Percentiles rank a stretch among this genome's conserved stretches.
Evolutionary conservation across 1,140 invertebrate genomes (phyloP).

Genomic region (Sminthurides bifidus): DNA sequence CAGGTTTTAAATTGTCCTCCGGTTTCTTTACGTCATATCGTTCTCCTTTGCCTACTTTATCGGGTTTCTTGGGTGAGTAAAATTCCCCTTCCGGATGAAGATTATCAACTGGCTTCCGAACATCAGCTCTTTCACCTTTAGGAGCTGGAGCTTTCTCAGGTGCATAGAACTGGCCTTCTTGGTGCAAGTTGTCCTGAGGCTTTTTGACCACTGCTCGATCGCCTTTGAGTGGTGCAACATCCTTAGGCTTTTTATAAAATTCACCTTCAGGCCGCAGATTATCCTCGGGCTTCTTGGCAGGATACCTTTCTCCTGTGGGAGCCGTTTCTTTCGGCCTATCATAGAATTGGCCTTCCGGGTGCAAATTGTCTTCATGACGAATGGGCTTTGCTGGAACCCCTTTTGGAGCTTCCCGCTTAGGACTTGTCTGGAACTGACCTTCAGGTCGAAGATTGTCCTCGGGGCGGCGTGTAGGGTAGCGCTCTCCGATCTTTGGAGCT

Average conservation of each 20-base stretch:
- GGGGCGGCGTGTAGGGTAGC: slow-evolving; percentile 37
- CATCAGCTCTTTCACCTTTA: slow-evolving; percentile 39
- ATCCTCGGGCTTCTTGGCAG: slow-evolving; percentile 40
- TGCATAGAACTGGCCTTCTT: slow-evolving; percentile 30
- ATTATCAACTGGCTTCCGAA: slow-evolving; percentile 41
- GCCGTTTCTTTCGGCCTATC: slow-evolving; percentile 17
- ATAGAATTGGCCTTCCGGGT: slow-evolving; percentile 29
- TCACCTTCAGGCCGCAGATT: slow-evolving; percentile 23
- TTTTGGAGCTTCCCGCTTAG: slow-evolving; percentile 26
- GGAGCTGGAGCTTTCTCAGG: slow-evolving; percentile 25
- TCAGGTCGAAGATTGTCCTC: slow-evolving; percentile 43
- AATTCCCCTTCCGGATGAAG: slow-evolving; percentile 35
- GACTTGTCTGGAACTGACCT: slow-evolving; percentile 27
- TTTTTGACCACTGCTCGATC: slow-evolving; percentile 45
- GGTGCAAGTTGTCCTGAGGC: slow-evolving; percentile 46
- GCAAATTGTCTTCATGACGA: slow-evolving; percentile 40
- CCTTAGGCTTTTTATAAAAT: slow-evolving; percentile 34
- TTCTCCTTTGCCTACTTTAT: slow-evolving; percentile 25
- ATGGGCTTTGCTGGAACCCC: slow-evolving; percentile 40
- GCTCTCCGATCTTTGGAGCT: slow-evolving; percentile 34
- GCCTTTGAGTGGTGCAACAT: slow-evolving; percentile 32
- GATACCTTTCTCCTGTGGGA: slow-evolving; percentile 40
- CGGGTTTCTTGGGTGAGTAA: slow-evolving; percentile 15
- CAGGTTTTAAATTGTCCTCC: slow-evolving; percentile 44
- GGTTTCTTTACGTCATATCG: slow-evolving; percentile 35